Conservation (phyloP, 2,113 vertebrate species). For the Caracal caracal region DNA sequence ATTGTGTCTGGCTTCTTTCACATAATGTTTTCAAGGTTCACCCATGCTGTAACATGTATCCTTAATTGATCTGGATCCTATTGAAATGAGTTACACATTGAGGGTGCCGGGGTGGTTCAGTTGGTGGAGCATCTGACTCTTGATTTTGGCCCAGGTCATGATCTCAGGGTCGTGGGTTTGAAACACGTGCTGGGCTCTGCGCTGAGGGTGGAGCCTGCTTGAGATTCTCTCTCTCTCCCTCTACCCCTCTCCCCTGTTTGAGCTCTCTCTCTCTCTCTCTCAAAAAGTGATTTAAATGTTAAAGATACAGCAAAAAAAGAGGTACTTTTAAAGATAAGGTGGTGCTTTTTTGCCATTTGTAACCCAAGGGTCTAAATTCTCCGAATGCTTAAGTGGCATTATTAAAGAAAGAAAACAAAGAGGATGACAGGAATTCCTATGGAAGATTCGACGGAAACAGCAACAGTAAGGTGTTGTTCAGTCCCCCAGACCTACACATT, state of each 20-base stretch:
- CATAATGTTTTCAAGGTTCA: background rate
- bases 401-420: background rate
- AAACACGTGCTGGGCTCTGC: too few relatives aligned
- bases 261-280: too few relatives aligned
- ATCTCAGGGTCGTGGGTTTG: too few relatives aligned
- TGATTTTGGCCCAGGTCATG: too few relatives aligned
- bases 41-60: background rate
- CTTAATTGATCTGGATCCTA: background rate
- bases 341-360: background rate
- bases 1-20: background rate
- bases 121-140: too few relatives aligned
- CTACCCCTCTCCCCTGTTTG: too few relatives aligned
- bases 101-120: too few relatives aligned
- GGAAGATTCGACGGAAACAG: background rate
- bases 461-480: background rate
- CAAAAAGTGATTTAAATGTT: conserved; percentile 3
- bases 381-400: background rate
- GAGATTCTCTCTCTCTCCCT: too few relatives aligned
- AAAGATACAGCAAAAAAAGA: background rate
- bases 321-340: background rate
- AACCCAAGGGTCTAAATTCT: background rate
- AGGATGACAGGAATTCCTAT: background rate
- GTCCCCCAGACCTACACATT: background rate
- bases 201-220: too few relatives aligned
- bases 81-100: conserved; percentile 9